Evolutionary conservation across 2,113 vertebrate genomes (phyloP).

Genomic region (Mustela lutreola): DNA sequence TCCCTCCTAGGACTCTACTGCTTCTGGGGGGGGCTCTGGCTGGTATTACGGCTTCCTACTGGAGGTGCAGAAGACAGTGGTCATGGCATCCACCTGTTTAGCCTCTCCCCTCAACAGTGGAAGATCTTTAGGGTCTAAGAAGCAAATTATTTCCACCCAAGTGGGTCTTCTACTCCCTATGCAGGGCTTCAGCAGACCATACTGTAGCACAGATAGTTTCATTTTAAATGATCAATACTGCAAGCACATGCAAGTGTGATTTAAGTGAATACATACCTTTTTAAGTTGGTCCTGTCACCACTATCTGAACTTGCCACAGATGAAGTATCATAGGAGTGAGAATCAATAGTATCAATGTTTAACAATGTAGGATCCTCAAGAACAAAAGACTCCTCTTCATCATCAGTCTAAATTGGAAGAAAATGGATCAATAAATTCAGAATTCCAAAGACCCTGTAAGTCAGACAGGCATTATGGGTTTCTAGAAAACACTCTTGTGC

Average conservation of each 20-base stretch:
- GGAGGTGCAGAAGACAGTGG: neutral
- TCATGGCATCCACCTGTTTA: neutral
- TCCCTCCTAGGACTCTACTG: neutral
- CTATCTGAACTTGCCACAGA: constrained; percentile 99
- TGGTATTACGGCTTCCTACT: neutral
- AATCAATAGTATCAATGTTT: constrained; percentile 94
- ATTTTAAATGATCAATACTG: constrained; percentile 38
- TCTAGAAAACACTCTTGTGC: neutral
- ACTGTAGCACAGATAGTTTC: neutral
- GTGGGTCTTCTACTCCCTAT: neutral
- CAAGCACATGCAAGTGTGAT: neutral
- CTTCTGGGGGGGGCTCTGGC: neutral
- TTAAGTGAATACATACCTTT: constrained; percentile 87
- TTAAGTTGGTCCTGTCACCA: constrained; percentile 95
- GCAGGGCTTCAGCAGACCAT: neutral
- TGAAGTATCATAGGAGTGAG: constrained; percentile 97
- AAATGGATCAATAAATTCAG: neutral
- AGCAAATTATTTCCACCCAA: neutral
- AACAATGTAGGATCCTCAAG: constrained; percentile 96
- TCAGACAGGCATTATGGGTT: neutral
- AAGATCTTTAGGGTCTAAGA: constrained; percentile 2
- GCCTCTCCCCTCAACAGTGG: neutral
- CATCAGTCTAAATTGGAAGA: constrained; percentile 91
- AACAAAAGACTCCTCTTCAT: constrained; percentile 96
- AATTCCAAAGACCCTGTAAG: neutral